Evolutionary conservation across 2,113 vertebrate species (phyloP).

Genomic region (Mobula birostris): DNA sequence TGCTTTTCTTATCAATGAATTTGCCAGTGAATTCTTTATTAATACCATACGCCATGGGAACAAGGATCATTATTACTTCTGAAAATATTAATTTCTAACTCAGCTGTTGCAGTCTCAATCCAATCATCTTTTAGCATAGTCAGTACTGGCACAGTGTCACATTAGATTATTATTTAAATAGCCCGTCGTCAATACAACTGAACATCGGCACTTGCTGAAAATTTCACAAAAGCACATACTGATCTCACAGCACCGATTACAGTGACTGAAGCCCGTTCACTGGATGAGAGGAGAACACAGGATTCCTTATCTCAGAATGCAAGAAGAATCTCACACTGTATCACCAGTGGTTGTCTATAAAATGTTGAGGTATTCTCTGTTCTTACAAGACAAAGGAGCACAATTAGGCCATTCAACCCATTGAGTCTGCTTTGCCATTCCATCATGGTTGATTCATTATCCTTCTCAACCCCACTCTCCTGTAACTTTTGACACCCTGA

Average conservation of each 20-base stretch:
- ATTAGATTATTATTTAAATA: not conserved
- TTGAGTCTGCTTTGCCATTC: too few species aligned
- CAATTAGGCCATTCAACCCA: too few species aligned
- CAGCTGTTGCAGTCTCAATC: not conserved
- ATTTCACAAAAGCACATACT: not conserved
- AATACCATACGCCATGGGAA: not conserved
- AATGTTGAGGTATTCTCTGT: not conserved
- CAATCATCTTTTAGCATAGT: not conserved
- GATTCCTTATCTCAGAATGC: not conserved
- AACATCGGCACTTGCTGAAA: not conserved
- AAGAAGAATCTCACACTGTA: not conserved
- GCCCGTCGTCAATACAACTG: not conserved
- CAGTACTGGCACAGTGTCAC: not conserved
- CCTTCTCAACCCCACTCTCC: too few species aligned
- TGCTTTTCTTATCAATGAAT: not conserved
- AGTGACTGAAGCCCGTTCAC: not conserved
- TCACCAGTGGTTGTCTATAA: not conserved
- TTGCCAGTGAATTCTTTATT: slow-evolving; percentile 11
- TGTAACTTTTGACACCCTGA: too few species aligned
- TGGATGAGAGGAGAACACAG: not conserved
- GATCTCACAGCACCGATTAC: not conserved
- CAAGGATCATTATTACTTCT: not conserved
- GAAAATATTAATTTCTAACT: not conserved
- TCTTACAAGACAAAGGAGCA: too few species aligned
- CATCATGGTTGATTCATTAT: too few species aligned